phyloP scores from a whole-genome alignment of 2,113 vertebrate genomes.

The Aythya baeri region DNA sequence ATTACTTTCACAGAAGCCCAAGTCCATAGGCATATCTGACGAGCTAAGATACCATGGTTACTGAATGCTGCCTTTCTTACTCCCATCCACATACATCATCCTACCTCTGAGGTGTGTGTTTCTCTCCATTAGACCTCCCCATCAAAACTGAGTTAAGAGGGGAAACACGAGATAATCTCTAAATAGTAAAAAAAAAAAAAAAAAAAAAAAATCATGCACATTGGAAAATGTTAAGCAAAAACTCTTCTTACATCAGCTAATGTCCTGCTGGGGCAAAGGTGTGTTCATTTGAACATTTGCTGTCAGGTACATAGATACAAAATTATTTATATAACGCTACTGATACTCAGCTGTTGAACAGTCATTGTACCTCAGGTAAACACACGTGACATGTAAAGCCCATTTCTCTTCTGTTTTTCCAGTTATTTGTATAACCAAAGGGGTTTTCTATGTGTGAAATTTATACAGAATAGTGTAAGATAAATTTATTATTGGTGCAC shows the following conservation, averaged over 20 bases:
- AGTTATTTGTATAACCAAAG: neutral
- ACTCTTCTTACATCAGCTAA: neutral
- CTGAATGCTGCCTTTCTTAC: neutral
- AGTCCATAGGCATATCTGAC: neutral
- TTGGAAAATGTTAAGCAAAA: neutral
- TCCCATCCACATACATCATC: no score
- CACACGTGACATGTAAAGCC: neutral
- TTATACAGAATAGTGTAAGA: neutral
- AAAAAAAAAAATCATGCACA: neutral
- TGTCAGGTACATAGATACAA: neutral
- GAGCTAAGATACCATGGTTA: neutral
- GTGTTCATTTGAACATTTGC: neutral
- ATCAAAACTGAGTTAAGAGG: neutral
- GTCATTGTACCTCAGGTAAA: neutral
- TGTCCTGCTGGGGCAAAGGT: no score
- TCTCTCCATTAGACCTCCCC: neutral
- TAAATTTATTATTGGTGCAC: slow-evolving; percentile 20
- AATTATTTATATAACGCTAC: neutral
- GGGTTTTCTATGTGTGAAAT: neutral
- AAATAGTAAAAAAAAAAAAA: neutral
- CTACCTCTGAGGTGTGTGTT: neutral
- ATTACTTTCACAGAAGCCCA: neutral
- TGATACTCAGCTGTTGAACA: neutral
- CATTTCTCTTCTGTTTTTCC: neutral
- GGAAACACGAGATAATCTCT: neutral